These are phyloP conservation scores for Gymnarchus niloticus DNA, from an alignment of 2,113 vertebrate genomes.

Conservation along the genomic window DNA sequence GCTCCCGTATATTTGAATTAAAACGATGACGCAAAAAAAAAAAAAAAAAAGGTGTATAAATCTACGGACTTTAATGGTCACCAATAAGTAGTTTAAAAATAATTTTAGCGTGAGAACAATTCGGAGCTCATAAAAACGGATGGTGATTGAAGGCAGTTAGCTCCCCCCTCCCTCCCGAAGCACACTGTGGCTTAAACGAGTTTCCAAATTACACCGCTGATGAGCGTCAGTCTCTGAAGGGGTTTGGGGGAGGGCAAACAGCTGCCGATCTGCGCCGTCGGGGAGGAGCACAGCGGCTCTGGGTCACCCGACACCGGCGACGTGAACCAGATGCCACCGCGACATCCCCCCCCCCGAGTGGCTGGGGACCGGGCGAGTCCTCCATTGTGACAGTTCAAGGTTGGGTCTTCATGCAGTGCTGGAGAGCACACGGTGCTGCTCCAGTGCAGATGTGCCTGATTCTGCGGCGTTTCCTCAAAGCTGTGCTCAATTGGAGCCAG, in stretches of 20 bases:
- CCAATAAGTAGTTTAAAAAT: slow-evolving; percentile 19
- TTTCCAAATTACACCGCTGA: slow-evolving; percentile 36
- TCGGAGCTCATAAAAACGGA: slow-evolving; percentile 35
- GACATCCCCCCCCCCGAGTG: neutral
- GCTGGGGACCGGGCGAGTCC: neutral
- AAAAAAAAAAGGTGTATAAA: neutral
- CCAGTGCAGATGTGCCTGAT: neutral
- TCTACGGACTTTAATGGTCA: neutral
- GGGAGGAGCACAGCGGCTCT: neutral
- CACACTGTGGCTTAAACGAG: slow-evolving; percentile 39
- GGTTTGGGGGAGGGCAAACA: slow-evolving; percentile 36
- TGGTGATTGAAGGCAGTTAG: slow-evolving; percentile 20
- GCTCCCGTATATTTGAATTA: neutral
- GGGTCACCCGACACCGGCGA: neutral
- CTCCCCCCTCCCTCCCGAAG: slow-evolving; percentile 18
- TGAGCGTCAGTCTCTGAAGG: neutral
- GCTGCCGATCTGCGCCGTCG: slow-evolving; percentile 19
- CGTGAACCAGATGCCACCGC: neutral
- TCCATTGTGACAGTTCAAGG: neutral
- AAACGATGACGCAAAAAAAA: neutral
- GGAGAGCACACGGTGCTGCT: neutral
- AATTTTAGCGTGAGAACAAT: slow-evolving; percentile 36
- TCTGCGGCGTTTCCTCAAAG: neutral
- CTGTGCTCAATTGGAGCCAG: too few relatives aligned
- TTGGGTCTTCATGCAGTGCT: neutral